Evolutionary conservation across 2,888 invertebrate species (phyloP).

Genomic region (Thecophora atra): DNA sequence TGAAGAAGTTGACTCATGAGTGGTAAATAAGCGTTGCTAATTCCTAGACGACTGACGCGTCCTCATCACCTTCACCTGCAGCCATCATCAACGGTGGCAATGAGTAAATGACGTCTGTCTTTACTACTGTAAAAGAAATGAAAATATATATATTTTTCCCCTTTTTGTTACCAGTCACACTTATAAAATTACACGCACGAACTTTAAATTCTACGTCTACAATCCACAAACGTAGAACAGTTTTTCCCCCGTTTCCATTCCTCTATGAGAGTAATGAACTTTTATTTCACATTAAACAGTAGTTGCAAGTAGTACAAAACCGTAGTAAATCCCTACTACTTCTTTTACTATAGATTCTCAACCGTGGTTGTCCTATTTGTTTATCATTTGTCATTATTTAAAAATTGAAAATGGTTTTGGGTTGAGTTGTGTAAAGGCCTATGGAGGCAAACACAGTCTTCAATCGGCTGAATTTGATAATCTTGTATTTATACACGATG

Average conservation of each 20-base stretch:
- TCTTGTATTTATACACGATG: background rate
- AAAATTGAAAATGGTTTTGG: slow-evolving; percentile 33
- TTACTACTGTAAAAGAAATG: too few species aligned
- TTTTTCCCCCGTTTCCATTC: too few species aligned
- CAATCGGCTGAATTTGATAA: background rate
- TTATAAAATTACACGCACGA: too few species aligned
- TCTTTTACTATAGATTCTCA: background rate
- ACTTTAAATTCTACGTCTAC: too few species aligned
- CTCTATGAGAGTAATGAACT: background rate
- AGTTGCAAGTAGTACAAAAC: too few species aligned
- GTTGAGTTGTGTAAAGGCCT: slow-evolving; percentile 32
- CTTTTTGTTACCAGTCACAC: too few species aligned
- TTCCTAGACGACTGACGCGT: slow-evolving; percentile 1
- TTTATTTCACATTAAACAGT: background rate
- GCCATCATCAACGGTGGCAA: background rate
- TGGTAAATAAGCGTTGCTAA: slow-evolving; percentile 9
- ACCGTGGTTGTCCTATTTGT: background rate
- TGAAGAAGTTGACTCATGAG: background rate
- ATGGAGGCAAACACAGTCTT: background rate
- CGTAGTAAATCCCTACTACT: background rate
- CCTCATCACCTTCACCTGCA: background rate
- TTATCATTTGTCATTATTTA: slow-evolving; percentile 10
- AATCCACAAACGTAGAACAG: too few species aligned
- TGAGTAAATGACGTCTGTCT: background rate
- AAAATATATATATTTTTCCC: too few species aligned